Evolutionary conservation across 2,888 invertebrate species (phyloP).

Genomic region (Luperina nickerlii): DNA sequence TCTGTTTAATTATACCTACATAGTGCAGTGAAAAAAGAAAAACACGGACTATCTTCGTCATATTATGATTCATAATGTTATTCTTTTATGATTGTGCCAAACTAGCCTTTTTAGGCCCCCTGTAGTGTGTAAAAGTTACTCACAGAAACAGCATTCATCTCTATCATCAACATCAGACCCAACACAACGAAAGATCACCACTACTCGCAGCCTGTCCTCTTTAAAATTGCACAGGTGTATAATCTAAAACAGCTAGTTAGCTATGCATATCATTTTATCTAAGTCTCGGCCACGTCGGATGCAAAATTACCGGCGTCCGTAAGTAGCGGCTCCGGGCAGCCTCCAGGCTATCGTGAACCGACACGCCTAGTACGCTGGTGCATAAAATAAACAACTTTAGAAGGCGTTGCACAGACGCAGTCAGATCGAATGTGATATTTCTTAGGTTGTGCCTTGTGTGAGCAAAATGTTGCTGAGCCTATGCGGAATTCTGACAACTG

Average conservation of each 20-base stretch:
- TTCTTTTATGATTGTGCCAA: too few relatives aligned
- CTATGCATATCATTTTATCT: constrained; percentile 59
- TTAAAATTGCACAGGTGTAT: constrained; percentile 60
- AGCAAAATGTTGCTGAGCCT: neutral
- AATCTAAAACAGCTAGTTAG: constrained; percentile 52
- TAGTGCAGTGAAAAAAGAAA: too few relatives aligned
- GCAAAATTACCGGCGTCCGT: constrained; percentile 68
- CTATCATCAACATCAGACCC: neutral
- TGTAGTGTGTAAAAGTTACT: neutral
- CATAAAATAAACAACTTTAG: constrained; percentile 72
- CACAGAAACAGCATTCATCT: constrained; percentile 5
- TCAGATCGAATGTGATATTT: constrained; percentile 31
- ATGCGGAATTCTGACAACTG: neutral
- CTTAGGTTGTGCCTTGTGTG: constrained; percentile 13
- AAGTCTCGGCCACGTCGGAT: constrained; percentile 60
- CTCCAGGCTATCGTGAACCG: constrained; percentile 79
- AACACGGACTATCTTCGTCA: too few relatives aligned
- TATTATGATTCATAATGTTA: too few relatives aligned
- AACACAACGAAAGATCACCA: neutral
- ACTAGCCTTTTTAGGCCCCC: too few relatives aligned
- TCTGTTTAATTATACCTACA: too few relatives aligned
- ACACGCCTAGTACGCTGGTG: constrained; percentile 76
- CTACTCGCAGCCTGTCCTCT: constrained; percentile 34
- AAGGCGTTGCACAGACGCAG: constrained; percentile 53
- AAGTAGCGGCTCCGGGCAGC: constrained; percentile 77